phyloP scores from a whole-genome alignment of 2,888 invertebrate species.

The Sussaba pulchella region DNA sequence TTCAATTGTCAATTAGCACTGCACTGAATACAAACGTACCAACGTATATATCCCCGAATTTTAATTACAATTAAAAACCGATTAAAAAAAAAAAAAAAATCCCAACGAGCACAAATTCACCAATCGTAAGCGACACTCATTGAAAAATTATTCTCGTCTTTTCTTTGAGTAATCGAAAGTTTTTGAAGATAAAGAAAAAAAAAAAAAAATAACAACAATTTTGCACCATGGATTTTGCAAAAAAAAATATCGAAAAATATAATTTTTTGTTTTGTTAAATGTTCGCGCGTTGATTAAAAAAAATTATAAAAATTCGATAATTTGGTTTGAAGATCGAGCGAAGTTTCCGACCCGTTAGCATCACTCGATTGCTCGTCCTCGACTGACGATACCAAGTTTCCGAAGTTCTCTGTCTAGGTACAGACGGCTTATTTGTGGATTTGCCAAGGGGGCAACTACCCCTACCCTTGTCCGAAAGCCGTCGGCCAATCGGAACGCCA shows the following conservation, averaged over 20 bases:
- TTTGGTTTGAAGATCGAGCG: conserved; percentile 21
- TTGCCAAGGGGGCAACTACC: conserved; percentile 74
- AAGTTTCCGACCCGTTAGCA: conserved; percentile 35
- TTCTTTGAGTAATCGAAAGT: too few species aligned
- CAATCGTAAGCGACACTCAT: conserved; percentile 35
- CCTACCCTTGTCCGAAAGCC: conserved; percentile 66
- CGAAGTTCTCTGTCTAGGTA: conserved; percentile 69
- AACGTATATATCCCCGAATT: conserved; percentile 1
- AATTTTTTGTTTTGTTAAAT: too few species aligned
- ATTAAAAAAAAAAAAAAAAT: too few species aligned
- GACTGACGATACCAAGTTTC: conserved; percentile 67
- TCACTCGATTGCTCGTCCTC: conserved; percentile 67
- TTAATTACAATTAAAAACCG: conserved; percentile 17
- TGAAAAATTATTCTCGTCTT: conserved; percentile 15
- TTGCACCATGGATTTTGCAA: too few species aligned
- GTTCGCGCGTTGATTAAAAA: too few species aligned
- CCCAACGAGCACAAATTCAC: conserved; percentile 43
- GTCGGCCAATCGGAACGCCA: conserved; percentile 62
- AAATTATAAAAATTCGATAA: too few species aligned
- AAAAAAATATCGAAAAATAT: too few species aligned
- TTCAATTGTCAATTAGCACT: conserved; percentile 32
- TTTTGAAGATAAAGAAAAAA: too few species aligned
- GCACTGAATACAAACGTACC: conserved; percentile 40
- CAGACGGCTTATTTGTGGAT: conserved; percentile 72
- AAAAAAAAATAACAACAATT: too few species aligned